Evolutionary conservation across 2,113 vertebrate genomes (phyloP).

Genomic region (Rhinoptilus africanus): DNA sequence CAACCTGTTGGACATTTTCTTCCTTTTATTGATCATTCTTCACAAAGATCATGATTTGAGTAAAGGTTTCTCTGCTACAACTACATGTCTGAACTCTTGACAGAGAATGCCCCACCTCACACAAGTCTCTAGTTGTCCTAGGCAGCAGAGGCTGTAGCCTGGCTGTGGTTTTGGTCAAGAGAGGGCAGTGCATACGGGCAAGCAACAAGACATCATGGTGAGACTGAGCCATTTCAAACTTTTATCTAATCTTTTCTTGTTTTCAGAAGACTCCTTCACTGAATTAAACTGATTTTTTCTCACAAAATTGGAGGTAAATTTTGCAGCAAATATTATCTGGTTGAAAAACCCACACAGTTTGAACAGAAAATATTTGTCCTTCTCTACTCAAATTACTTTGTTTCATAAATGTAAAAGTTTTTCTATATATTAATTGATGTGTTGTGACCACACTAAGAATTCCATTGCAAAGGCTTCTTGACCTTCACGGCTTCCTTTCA

Average conservation of each 20-base stretch:
- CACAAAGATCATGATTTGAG: too few relatives aligned
- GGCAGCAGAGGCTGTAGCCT: background rate
- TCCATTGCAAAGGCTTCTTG: background rate
- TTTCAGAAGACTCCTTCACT: background rate
- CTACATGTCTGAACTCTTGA: background rate
- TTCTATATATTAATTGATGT: background rate
- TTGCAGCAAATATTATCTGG: background rate
- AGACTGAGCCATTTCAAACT: rapidly evolving
- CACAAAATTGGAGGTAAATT: background rate
- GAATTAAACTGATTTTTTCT: background rate
- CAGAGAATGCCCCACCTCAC: background rate
- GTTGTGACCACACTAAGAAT: background rate
- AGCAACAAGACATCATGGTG: background rate
- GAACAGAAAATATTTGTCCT: background rate
- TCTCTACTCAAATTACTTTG: background rate
- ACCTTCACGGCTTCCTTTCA: background rate
- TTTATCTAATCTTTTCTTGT: background rate
- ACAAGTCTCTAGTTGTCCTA: background rate
- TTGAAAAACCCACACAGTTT: background rate
- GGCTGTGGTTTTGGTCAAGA: background rate
- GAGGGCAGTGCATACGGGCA: background rate
- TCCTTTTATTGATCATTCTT: background rate
- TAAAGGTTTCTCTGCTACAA: background rate
- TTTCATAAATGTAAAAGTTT: background rate
- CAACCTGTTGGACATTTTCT: background rate